These are phyloP conservation scores for Harpalus rufipes DNA, from an alignment of 2,888 invertebrate genomes.

Conservation along the genomic window DNA sequence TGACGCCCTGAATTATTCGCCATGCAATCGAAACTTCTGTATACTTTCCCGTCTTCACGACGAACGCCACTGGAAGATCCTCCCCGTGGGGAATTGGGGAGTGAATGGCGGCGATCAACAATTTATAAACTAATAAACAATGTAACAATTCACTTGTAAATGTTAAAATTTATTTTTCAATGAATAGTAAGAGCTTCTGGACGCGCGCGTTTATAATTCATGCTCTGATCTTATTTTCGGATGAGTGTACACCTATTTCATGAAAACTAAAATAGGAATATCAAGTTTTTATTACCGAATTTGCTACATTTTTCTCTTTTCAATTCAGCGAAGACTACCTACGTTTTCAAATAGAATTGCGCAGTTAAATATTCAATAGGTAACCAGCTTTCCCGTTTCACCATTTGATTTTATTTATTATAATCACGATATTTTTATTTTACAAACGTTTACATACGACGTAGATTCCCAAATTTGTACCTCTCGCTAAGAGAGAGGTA, in stretches of 20 bases:
- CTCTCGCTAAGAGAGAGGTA: too few relatives aligned
- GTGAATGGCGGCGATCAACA: constrained; percentile 29
- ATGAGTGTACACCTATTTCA: constrained; percentile 36
- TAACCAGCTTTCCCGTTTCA: not conserved
- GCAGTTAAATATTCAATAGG: not conserved
- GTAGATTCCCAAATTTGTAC: too few relatives aligned
- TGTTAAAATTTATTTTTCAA: constrained; percentile 64
- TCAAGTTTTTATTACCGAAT: constrained; percentile 28
- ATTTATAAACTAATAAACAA: constrained; percentile 62
- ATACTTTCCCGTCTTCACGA: constrained; percentile 20
- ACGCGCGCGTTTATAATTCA: not conserved
- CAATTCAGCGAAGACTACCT: constrained; percentile 4
- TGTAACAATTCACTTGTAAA: constrained; percentile 63
- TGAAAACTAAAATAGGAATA: constrained; percentile 39
- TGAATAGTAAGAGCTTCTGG: constrained; percentile 61
- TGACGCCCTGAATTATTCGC: constrained; percentile 59
- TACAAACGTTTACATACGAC: not conserved
- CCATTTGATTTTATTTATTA: not conserved
- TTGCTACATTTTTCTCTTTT: constrained; percentile 23
- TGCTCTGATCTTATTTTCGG: constrained; percentile 41
- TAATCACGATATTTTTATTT: not conserved
- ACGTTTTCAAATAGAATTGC: not conserved
- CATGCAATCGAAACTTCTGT: constrained; percentile 63
- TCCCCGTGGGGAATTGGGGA: constrained; percentile 11
- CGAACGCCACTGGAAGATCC: constrained; percentile 24